Evolutionary conservation across 2,888 invertebrate genomes (phyloP).

Genomic region (Cephus pulcher): DNA sequence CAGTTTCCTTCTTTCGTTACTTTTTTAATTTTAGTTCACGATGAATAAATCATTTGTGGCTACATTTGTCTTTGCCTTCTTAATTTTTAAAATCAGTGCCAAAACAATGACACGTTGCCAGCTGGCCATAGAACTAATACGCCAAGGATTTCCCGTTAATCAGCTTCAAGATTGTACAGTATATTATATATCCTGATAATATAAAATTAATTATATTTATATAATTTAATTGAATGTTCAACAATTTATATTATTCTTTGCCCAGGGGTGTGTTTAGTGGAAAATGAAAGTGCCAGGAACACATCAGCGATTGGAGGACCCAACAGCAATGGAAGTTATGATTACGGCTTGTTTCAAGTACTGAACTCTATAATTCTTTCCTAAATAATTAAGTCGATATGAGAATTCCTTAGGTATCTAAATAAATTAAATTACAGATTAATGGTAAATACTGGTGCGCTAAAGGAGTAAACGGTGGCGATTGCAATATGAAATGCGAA

Average conservation of each 20-base stretch:
- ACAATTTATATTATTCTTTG: neutral
- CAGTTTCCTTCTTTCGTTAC: neutral
- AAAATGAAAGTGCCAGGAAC: constrained; percentile 68
- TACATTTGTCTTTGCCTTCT: neutral
- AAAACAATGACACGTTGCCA: neutral
- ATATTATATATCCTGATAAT: neutral
- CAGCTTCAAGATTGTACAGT: neutral
- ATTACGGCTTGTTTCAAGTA: constrained; percentile 70
- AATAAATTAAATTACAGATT: neutral
- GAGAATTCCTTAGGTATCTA: neutral
- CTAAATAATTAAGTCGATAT: neutral
- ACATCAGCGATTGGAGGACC: constrained; percentile 66
- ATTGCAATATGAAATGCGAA: neutral
- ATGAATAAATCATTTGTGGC: neutral
- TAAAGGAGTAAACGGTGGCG: neutral
- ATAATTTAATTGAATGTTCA: neutral
- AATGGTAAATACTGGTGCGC: neutral
- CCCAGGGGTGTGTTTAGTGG: constrained; percentile 69
- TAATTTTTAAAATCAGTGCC: neutral
- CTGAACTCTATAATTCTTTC: neutral
- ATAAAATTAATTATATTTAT: neutral
- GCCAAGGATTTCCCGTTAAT: neutral
- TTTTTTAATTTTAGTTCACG: neutral
- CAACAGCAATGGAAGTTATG: constrained; percentile 69
- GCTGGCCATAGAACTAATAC: neutral